Percentiles rank a stretch among this genome's conserved stretches.
Conservation (phyloP, 2,888 invertebrate species). For the Dicycla oo region DNA sequence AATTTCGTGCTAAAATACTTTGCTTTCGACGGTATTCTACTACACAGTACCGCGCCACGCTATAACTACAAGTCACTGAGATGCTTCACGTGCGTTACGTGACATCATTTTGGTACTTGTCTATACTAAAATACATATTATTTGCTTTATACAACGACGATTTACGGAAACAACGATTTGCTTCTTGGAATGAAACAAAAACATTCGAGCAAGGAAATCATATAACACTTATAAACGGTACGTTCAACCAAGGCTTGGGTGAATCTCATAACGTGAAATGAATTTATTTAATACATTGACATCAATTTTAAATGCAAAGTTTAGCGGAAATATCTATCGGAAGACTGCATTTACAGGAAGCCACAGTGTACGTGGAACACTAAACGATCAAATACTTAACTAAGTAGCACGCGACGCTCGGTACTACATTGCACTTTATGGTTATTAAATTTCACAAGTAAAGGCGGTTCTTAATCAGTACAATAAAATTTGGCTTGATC, state of each 20-base stretch:
- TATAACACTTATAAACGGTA: slow-evolving; percentile 60
- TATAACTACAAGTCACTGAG: slow-evolving; percentile 79
- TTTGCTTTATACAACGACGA: slow-evolving; percentile 70
- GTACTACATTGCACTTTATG: slow-evolving; percentile 86
- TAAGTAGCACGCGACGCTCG: slow-evolving; percentile 84
- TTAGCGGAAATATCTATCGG: slow-evolving; percentile 89
- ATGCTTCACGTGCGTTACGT: slow-evolving; percentile 65
- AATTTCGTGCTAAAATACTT: slow-evolving; percentile 84
- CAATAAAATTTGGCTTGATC: slow-evolving; percentile 89
- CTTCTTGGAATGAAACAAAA: slow-evolving; percentile 77
- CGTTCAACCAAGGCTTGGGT: slow-evolving; percentile 58
- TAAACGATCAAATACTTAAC: slow-evolving; percentile 86
- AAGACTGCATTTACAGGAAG: slow-evolving; percentile 90
- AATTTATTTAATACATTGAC: slow-evolving; percentile 74
- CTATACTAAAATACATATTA: slow-evolving; percentile 67
- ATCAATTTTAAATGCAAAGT: slow-evolving; percentile 87
- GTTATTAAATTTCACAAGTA: slow-evolving; percentile 83
- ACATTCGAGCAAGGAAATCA: slow-evolving; percentile 62
- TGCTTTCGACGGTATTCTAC: slow-evolving; percentile 80
- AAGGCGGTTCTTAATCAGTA: slow-evolving; percentile 88
- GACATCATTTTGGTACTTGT: slow-evolving; percentile 66
- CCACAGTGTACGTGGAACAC: slow-evolving; percentile 87
- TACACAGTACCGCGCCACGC: slow-evolving; percentile 78
- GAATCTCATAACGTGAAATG: slow-evolving; percentile 61
- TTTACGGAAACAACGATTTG: slow-evolving; percentile 78